phyloP scores from a whole-genome alignment of 2,888 invertebrate genomes.

The Hypselothyrea guttata region DNA sequence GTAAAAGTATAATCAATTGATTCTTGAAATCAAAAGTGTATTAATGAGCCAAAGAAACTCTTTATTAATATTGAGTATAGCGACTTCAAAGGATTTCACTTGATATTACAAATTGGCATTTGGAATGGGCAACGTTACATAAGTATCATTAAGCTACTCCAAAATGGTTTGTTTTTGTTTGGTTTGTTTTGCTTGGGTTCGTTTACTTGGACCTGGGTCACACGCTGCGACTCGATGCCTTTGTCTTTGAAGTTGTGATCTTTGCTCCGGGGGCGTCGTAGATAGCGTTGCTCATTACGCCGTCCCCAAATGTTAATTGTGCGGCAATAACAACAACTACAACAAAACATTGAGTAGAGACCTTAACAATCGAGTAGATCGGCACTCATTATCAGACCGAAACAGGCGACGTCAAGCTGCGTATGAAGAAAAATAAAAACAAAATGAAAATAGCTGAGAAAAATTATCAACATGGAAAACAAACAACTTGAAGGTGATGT shows the following conservation, averaged over 20 bases:
- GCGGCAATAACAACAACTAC: conserved; percentile 40
- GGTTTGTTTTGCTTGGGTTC: conserved; percentile 45
- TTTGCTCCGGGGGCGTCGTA: conserved; percentile 46
- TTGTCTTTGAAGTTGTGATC: conserved; percentile 63
- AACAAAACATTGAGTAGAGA: conserved; percentile 25
- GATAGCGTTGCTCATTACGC: conserved; percentile 61
- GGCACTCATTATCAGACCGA: conserved; percentile 66
- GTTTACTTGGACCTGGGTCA: conserved; percentile 47
- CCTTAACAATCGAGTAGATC: conserved; percentile 47
- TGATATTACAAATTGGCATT: conserved; percentile 33
- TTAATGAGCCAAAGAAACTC: conserved; percentile 1
- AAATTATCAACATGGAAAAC: conserved; percentile 67
- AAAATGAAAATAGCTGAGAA: conserved; percentile 62
- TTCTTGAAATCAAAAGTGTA: neutral
- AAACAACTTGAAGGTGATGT: conserved; percentile 38
- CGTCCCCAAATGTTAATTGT: conserved; percentile 57
- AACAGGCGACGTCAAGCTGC: conserved; percentile 58
- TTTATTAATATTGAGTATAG: conserved; percentile 36
- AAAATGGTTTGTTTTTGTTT: conserved; percentile 13
- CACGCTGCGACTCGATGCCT: conserved; percentile 51
- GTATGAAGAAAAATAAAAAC: conserved; percentile 40
- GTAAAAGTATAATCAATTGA: neutral
- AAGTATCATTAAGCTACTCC: conserved; percentile 40
- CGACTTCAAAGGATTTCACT: conserved; percentile 56
- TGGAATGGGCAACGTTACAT: conserved; percentile 41